These are phyloP conservation scores for Chloropsis cyanopogon DNA, from an alignment of 2,113 vertebrate species.

Conservation along the genomic window DNA sequence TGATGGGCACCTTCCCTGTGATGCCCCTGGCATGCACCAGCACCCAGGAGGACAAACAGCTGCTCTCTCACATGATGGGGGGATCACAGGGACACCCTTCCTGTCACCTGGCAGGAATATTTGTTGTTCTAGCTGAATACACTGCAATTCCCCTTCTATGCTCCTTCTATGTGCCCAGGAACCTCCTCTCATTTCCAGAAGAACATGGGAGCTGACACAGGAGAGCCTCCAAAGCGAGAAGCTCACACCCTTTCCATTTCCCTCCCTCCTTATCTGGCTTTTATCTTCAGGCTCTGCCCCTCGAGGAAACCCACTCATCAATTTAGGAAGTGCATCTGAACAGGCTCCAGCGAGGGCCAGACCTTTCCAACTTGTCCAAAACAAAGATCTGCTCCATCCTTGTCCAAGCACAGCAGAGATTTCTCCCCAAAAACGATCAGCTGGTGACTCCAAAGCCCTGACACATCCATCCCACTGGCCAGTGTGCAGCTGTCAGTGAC, in stretches of 20 bases:
- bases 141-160: not conserved
- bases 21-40: rapidly evolving
- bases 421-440: not conserved
- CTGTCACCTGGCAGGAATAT: not conserved
- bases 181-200: not conserved
- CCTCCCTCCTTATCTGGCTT: not conserved
- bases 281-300: not conserved
- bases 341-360: not conserved
- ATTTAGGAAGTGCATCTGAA: not conserved
- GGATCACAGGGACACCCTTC: not conserved
- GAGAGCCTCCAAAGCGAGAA: not conserved
- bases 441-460: not conserved
- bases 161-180: not conserved
- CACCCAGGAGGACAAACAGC: not conserved
- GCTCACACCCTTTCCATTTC: not conserved
- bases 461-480: not conserved
- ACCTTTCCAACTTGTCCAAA: not conserved
- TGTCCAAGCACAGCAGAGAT: not conserved
- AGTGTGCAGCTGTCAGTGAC: constrained; percentile 12
- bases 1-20: not conserved
- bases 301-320: not conserved
- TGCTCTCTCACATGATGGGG: not conserved
- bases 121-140: not conserved
- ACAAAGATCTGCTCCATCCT: not conserved
- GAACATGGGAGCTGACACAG: not conserved